These are phyloP conservation scores for Carapus acus DNA, from an alignment of 2,797 vertebrate species.

Conservation along the genomic window DNA sequence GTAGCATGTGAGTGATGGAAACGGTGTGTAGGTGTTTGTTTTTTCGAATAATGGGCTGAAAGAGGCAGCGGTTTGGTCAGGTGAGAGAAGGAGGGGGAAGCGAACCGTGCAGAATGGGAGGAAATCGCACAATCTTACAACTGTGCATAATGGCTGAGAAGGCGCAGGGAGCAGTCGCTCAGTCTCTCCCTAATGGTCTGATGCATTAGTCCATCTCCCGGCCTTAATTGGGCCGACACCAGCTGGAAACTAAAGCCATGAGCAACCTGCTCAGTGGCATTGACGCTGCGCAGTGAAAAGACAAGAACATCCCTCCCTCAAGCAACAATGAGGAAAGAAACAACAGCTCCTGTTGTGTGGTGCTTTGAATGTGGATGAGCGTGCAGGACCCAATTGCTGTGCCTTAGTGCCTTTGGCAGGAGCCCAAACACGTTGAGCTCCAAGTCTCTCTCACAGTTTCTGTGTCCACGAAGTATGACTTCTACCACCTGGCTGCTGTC, in stretches of 20 bases:
- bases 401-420: no score
- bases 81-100: background rate
- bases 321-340: constrained; percentile 2
- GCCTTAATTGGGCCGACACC: constrained; percentile 29
- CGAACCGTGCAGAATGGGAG: constrained; percentile 3
- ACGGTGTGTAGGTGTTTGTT: background rate
- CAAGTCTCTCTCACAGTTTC: constrained; percentile 36
- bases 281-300: background rate
- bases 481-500: constrained; percentile 50
- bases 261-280: constrained; percentile 7
- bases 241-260: constrained; percentile 21
- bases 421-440: constrained; percentile 31
- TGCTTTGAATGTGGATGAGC: no score
- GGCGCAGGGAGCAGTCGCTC: constrained; percentile 21
- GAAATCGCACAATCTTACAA: constrained; percentile 30
- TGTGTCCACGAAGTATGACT: constrained; percentile 47
- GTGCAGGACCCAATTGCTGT: no score
- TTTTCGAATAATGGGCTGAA: background rate
- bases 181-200: constrained; percentile 33
- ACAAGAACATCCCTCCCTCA: background rate
- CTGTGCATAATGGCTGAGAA: constrained; percentile 29
- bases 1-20: background rate
- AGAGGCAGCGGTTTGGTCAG: constrained; percentile 1
- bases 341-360: constrained; percentile 16
- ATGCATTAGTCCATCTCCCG: constrained; percentile 18